Base-by-base conservation (phyloP, 37 sponge, comb jelly and placozoan species). In the Ianthella basta region DNA sequence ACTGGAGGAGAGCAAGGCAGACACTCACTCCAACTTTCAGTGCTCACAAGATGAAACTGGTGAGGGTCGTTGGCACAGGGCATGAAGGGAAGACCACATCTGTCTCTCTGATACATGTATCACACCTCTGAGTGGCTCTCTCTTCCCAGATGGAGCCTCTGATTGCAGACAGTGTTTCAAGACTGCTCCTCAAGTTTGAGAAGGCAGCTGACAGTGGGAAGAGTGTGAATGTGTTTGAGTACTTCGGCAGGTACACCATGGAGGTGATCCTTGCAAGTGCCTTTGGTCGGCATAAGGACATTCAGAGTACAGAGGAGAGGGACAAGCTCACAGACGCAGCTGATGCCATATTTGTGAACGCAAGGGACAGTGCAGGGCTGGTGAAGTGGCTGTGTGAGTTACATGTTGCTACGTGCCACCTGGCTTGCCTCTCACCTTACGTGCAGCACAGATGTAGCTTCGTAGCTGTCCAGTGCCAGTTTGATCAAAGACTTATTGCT, bases 1-100 rank as follows among this genome's bases (percentile, higher is more conserved):
- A 32, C n/a, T 92, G 92, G 92, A 73, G 63, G 65, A 82, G 40
- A 60, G 55, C 75, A 24, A 74, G 92, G 24, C 81, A 77, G 14
- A 77, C 55, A 18, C 89, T 92, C 79, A 73, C 92, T 38, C 92
- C 92, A 25, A 83, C 86, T 6, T 92, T 92, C 80, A 85, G 89
- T 21, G 55, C 86, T 40, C 25, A 79, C 40, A 92, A 92, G 55
- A 86, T 92, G 79, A 92, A 83, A 79, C 24, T 86, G 89, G 91
- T 91, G 59, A 33, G 59, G 5, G 20, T 27, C 21, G 1, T 50
- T 21, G 15, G 15, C 40, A 1, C 12, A 5, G 16, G 40, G 25
- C 8, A 8, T 44, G 50, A 44, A 10, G 50, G 50, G 50, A 44
- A 44, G 50, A 44, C 50, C 50, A 44, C 50, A 44, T 44, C 50